A percentile compares a stretch with the other conserved stretches of the same genome.
Conservation (phyloP, 1,140 invertebrate genomes). For the Pseudomyrmex cubaensis region DNA sequence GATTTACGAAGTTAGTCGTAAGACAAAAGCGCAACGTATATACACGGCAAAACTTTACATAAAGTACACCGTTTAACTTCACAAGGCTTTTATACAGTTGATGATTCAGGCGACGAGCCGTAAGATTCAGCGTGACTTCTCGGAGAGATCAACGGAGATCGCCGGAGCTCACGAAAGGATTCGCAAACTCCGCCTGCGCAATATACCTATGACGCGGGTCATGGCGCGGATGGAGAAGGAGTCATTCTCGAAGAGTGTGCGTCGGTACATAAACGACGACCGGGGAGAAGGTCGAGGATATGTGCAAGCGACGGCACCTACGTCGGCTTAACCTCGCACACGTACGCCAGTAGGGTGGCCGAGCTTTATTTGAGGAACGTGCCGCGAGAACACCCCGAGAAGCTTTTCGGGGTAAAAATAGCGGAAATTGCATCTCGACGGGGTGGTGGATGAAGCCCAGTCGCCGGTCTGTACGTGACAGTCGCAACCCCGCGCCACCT, state of each 20-base stretch:
- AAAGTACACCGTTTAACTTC: constrained; percentile 8
- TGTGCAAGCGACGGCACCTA: constrained; percentile 30
- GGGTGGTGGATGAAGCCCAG: constrained; percentile 78
- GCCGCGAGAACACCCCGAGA: constrained; percentile 80
- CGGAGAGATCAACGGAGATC: constrained; percentile 39
- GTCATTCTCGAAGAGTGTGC: constrained; percentile 20
- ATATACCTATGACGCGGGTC: constrained; percentile 13
- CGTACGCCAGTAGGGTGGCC: constrained; percentile 48
- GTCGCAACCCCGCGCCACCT: constrained; percentile 68
- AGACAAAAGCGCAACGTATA: neutral
- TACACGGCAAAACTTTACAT: neutral
- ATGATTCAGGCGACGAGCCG: constrained; percentile 1
- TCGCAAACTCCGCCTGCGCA: neutral
- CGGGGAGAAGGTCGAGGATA: constrained; percentile 23
- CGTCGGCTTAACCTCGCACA: constrained; percentile 43
- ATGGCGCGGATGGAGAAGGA: neutral
- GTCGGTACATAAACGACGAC: constrained; percentile 23
- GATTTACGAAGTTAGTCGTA: neutral
- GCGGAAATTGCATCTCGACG: constrained; percentile 83
- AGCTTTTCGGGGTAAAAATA: constrained; percentile 84
- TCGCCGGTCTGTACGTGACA: constrained; percentile 83
- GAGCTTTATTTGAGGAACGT: constrained; percentile 83
- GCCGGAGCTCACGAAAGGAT: constrained; percentile 29
- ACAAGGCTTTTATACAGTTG: neutral
- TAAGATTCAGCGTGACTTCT: constrained; percentile 20